A percentile compares a stretch with the other conserved stretches of the same genome.
Conservation (phyloP, 1,140 invertebrate genomes). For the Magallana ariakensis region DNA sequence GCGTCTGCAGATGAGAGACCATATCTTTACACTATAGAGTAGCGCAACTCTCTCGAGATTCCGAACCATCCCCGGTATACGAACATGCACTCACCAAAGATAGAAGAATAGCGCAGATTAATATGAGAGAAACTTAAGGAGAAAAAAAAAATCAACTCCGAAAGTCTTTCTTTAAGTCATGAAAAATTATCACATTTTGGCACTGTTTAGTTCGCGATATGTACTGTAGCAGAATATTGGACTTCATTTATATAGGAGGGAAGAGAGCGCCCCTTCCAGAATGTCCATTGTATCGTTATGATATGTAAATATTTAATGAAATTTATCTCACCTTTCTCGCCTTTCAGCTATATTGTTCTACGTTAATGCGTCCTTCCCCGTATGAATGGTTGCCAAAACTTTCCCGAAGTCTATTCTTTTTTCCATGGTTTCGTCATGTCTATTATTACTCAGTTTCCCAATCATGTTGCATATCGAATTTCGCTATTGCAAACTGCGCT, state of each 20-base stretch:
- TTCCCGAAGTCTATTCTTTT: neutral
- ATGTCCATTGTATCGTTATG: neutral
- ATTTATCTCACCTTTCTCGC: constrained; percentile 18
- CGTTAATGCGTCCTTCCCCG: neutral
- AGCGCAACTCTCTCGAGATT: neutral
- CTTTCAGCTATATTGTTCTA: neutral
- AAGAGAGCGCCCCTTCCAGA: too few relatives aligned
- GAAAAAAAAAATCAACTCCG: too few relatives aligned
- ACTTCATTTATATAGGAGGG: too few relatives aligned
- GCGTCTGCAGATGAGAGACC: neutral
- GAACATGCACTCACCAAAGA: too few relatives aligned
- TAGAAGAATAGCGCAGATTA: too few relatives aligned
- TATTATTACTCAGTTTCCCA: constrained; percentile 25
- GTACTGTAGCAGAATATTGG: too few relatives aligned
- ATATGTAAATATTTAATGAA: constrained; percentile 39
- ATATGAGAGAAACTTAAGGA: too few relatives aligned
- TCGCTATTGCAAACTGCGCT: neutral
- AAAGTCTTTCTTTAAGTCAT: too few relatives aligned
- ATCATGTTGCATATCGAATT: constrained; percentile 21
- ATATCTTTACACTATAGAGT: neutral
- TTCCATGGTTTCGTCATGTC: constrained; percentile 29
- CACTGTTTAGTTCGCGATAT: too few relatives aligned
- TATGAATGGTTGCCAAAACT: constrained; percentile 26
- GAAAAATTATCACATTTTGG: too few relatives aligned
- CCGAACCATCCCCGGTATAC: neutral